These are phyloP conservation scores for Caenorhabditis panamensis DNA, from an alignment of 2,888 invertebrate species.

Conservation along the genomic window DNA sequence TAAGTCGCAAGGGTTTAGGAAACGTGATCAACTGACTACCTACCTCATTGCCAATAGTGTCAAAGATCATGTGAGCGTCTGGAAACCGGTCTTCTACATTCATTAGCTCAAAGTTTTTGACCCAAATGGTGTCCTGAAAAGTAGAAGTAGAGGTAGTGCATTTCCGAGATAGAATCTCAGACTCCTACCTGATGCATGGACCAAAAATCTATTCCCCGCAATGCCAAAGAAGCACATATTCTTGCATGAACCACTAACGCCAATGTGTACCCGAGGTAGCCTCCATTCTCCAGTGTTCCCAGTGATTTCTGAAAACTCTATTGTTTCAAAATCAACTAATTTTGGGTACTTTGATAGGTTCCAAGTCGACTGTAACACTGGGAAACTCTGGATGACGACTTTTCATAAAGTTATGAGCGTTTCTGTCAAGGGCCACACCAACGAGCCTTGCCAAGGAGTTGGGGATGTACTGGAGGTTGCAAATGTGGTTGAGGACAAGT, in stretches of 20 bases:
- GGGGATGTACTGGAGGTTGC: constrained; percentile 37
- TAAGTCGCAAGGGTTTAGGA: no score
- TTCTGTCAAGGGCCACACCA: constrained; percentile 25
- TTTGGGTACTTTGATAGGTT: no score
- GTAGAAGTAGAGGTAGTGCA: no score
- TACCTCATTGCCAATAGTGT: constrained; percentile 41
- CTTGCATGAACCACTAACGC: constrained; percentile 35
- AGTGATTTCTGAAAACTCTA: constrained; percentile 20
- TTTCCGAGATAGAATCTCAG: no score
- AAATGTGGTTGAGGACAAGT: constrained; percentile 35
- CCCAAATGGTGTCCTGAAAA: constrained; percentile 49
- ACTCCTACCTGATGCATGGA: constrained; percentile 52
- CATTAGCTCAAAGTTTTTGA: constrained; percentile 40
- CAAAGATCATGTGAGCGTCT: constrained; percentile 27
- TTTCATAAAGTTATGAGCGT: background rate
- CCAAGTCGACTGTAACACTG: constrained; percentile 20
- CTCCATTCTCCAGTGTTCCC: constrained; percentile 14
- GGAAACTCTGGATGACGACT: constrained; percentile 14
- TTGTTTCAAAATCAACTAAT: no score
- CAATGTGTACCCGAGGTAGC: constrained; percentile 35
- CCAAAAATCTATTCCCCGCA: constrained; percentile 53
- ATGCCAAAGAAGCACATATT: no score
- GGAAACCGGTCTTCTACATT: constrained; percentile 30
- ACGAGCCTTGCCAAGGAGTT: constrained; percentile 35
- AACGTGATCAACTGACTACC: no score